Conservation (phyloP, 2,113 vertebrate genomes). For the Condylura cristata region DNA sequence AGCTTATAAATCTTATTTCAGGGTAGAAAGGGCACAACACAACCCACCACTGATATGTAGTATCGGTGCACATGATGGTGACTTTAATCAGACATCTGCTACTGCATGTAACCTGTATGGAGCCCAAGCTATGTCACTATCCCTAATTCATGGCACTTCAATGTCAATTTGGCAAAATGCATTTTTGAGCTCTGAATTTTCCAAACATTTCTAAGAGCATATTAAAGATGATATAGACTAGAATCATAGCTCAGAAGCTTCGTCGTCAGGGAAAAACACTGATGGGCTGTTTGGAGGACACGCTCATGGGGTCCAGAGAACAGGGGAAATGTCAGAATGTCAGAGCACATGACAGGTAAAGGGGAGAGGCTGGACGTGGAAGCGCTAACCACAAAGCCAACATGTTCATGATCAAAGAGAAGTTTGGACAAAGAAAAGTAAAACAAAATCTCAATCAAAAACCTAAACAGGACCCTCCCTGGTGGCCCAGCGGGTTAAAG, state of each 20-base stretch:
- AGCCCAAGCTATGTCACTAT: background rate
- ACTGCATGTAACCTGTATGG: background rate
- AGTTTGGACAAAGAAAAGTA: background rate
- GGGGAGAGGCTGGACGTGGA: slow-evolving; percentile 9
- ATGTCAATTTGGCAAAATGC: background rate
- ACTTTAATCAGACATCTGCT: background rate
- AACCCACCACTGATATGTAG: background rate
- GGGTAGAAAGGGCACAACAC: background rate
- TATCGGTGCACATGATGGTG: background rate
- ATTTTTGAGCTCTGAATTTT: slow-evolving; percentile 31
- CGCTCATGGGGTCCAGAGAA: background rate
- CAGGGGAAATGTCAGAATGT: slow-evolving; percentile 20
- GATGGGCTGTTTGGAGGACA: background rate
- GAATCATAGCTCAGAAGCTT: slow-evolving; percentile 1
- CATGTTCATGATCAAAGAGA: slow-evolving; percentile 40
- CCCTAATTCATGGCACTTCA: background rate
- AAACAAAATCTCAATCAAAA: background rate
- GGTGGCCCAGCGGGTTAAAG: too few species aligned
- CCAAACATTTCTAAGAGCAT: slow-evolving; percentile 21
- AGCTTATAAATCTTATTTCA: background rate
- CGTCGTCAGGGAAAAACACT: background rate
- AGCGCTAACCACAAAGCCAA: slow-evolving; percentile 10
- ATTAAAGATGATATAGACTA: slow-evolving; percentile 1
- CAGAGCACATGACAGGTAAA: background rate
- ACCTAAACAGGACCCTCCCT: slow-evolving; percentile 1